Conservation (phyloP, 2,113 vertebrate genomes). For the Platysternon megacephalum region DNA sequence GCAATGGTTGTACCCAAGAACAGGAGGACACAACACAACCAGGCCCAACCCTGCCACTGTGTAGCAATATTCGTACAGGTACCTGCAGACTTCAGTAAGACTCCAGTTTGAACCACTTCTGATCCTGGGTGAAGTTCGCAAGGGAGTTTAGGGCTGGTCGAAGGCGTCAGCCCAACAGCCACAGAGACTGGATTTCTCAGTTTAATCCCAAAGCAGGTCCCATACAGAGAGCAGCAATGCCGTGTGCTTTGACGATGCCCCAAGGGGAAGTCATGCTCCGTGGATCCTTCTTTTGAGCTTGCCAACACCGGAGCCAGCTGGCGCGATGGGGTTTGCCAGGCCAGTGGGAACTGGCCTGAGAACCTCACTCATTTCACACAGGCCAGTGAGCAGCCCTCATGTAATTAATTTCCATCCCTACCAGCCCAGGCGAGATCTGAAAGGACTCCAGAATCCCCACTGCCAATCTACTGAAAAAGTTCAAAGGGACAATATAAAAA, state of each 20-base stretch:
- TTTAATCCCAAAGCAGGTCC: accelerated
- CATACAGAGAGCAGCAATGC: neutral
- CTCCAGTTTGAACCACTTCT: neutral
- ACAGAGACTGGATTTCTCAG: neutral
- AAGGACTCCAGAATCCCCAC: neutral
- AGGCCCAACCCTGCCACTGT: neutral
- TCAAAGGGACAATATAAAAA: neutral
- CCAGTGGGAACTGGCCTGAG: neutral
- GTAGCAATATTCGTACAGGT: neutral
- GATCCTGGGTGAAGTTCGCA: neutral
- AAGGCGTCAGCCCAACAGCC: neutral
- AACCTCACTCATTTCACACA: neutral
- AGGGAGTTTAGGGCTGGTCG: neutral
- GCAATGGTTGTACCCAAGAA: neutral
- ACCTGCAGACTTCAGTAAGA: neutral
- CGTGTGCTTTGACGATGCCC: neutral
- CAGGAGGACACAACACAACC: neutral
- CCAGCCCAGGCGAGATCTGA: neutral
- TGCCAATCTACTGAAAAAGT: neutral
- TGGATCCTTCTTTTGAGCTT: neutral
- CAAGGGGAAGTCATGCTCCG: neutral
- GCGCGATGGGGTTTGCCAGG: neutral
- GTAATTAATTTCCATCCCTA: neutral
- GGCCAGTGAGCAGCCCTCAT: neutral
- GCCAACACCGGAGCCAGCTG: neutral